phyloP scores from a whole-genome alignment of 2,113 vertebrate genomes.

The Sceloporus tristichus region DNA sequence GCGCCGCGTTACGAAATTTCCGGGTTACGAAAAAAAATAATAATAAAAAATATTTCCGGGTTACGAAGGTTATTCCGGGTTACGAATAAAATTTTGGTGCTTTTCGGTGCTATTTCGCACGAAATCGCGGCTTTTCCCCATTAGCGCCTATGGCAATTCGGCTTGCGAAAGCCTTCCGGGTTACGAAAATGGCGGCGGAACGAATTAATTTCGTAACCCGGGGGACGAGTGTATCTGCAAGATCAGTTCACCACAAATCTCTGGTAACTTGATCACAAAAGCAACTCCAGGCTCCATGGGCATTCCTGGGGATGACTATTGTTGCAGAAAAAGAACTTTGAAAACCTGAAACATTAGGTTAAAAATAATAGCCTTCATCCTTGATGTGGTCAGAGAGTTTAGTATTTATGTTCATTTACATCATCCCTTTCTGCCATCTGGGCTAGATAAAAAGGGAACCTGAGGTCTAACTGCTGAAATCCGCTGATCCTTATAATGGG shows the following conservation, averaged over 20 bases:
- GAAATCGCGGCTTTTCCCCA: no score
- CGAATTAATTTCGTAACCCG: no score
- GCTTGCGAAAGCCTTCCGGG: no score
- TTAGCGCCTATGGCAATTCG: no score
- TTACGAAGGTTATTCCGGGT: no score
- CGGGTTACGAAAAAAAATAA: no score
- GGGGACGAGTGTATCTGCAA: no score
- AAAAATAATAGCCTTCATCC: not conserved
- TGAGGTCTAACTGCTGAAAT: not conserved
- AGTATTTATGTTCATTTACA: not conserved
- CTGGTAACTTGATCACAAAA: not conserved
- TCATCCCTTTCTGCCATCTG: accelerated
- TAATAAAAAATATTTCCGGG: no score
- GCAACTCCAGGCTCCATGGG: not conserved
- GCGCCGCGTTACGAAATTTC: no score
- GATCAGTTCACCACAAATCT: not conserved
- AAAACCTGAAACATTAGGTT: not conserved
- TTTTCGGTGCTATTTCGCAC: no score
- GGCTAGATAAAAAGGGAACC: conserved; percentile 1
- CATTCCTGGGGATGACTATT: not conserved
- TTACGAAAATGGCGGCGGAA: no score
- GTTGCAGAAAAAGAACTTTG: not conserved
- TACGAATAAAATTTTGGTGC: no score
- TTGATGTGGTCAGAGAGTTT: not conserved
- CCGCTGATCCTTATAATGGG: not conserved